Conservation (phyloP, 1,140 invertebrate species). For the Musca domestica region DNA sequence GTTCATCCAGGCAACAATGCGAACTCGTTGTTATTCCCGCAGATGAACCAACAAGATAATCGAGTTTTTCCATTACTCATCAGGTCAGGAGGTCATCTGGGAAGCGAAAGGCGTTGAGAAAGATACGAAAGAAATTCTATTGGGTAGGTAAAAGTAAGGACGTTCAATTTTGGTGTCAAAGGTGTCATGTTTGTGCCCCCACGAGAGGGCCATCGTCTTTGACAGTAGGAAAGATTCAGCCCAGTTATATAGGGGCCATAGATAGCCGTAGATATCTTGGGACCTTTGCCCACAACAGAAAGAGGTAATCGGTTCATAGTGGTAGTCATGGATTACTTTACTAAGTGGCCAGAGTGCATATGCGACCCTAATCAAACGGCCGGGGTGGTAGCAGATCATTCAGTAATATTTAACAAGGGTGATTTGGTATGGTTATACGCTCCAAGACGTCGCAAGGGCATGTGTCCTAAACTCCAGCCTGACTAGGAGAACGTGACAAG, state of each 20-base stretch:
- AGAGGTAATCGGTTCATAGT: constrained; percentile 46
- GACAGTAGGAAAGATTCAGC: constrained; percentile 28
- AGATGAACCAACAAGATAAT: constrained; percentile 24
- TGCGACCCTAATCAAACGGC: constrained; percentile 50
- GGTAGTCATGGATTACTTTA: constrained; percentile 49
- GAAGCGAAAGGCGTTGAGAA: constrained; percentile 25
- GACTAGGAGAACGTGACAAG: not conserved
- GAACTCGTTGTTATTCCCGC: too few species aligned
- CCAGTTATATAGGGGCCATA: constrained; percentile 6
- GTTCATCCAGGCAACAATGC: too few species aligned
- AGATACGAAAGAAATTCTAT: constrained; percentile 28
- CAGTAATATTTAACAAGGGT: not conserved
- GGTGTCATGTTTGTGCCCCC: constrained; percentile 30
- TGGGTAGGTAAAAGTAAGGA: constrained; percentile 32
- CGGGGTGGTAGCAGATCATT: constrained; percentile 38
- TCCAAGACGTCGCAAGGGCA: too few species aligned
- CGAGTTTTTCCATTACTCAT: too few species aligned
- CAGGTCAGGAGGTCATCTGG: constrained; percentile 28
- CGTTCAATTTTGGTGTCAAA: constrained; percentile 32
- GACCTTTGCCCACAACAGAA: constrained; percentile 33
- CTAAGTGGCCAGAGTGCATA: constrained; percentile 49
- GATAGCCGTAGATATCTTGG: constrained; percentile 48
- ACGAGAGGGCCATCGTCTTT: constrained; percentile 30
- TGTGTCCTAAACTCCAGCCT: not conserved
- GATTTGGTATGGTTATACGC: not conserved